Conservation (phyloP, 1,140 invertebrate species). For the Drosophila jambulina region DNA sequence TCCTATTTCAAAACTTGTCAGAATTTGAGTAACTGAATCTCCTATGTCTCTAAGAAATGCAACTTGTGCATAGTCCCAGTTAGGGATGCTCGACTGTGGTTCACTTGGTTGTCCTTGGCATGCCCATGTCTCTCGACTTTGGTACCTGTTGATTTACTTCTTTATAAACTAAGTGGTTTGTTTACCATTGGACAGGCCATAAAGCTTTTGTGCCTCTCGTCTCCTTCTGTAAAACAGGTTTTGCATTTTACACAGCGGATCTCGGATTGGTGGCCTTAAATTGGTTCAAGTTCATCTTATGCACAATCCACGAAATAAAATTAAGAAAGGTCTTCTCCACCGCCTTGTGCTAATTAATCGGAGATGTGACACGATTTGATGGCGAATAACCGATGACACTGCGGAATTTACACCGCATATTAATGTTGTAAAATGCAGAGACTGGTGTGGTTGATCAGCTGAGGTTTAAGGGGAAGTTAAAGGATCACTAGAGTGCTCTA, state of each 20-base stretch:
- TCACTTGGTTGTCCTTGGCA: constrained; percentile 61
- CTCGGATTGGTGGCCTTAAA: constrained; percentile 54
- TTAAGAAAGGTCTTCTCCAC: constrained; percentile 33
- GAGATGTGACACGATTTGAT: constrained; percentile 55
- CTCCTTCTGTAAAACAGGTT: constrained; percentile 73
- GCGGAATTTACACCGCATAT: constrained; percentile 11
- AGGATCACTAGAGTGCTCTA: background rate
- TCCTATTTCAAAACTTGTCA: too few species aligned
- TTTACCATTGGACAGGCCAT: constrained; percentile 62
- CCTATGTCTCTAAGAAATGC: background rate
- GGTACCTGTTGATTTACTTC: constrained; percentile 51
- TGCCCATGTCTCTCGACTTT: constrained; percentile 32
- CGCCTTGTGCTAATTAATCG: constrained; percentile 71
- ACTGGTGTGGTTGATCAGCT: background rate
- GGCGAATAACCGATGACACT: constrained; percentile 16
- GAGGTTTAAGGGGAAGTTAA: background rate
- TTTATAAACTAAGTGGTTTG: constrained; percentile 67
- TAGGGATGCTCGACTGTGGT: constrained; percentile 21
- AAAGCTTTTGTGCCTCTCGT: constrained; percentile 41
- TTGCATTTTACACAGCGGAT: constrained; percentile 69
- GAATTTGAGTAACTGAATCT: too few species aligned
- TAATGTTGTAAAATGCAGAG: constrained; percentile 12
- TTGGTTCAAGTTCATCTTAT: constrained; percentile 79
- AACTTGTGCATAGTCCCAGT: background rate
- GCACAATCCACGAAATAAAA: constrained; percentile 63